These are phyloP conservation scores for Anaspis maculata DNA, from an alignment of 2,888 invertebrate genomes.

Conservation along the genomic window DNA sequence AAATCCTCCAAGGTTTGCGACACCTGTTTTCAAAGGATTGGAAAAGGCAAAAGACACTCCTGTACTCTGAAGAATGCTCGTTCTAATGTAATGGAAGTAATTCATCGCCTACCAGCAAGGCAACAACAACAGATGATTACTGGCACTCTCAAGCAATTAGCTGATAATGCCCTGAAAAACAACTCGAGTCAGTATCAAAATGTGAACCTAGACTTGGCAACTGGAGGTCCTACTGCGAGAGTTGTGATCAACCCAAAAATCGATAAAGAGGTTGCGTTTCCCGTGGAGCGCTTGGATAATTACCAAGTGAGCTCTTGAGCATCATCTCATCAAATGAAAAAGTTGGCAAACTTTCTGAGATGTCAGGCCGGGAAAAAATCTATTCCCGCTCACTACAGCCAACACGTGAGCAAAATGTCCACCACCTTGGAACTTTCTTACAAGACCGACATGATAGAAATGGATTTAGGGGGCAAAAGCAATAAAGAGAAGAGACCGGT, in stretches of 20 bases:
- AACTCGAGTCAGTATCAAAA: not conserved
- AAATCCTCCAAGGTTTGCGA: too few relatives aligned
- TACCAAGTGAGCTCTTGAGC: not conserved
- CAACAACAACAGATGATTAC: not conserved
- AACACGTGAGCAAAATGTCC: not conserved
- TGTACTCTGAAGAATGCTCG: not conserved
- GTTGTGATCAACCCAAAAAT: not conserved
- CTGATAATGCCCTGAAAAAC: not conserved
- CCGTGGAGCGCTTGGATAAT: not conserved
- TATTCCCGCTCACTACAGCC: not conserved
- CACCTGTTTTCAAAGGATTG: not conserved
- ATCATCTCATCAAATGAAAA: not conserved
- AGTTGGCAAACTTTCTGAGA: not conserved
- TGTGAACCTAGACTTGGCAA: not conserved
- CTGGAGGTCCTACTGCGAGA: not conserved
- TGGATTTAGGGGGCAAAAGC: not conserved
- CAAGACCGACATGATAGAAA: not conserved
- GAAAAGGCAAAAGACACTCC: not conserved
- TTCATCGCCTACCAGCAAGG: not conserved
- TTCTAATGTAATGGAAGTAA: not conserved
- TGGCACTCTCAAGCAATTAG: not conserved
- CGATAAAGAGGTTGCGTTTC: not conserved
- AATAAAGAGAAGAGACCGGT: not conserved
- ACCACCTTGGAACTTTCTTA: not conserved
- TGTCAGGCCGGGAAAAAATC: not conserved